Evolutionary conservation across 2,797 vertebrate species (phyloP).

Genomic region (Mormyrus hasselquistii): DNA sequence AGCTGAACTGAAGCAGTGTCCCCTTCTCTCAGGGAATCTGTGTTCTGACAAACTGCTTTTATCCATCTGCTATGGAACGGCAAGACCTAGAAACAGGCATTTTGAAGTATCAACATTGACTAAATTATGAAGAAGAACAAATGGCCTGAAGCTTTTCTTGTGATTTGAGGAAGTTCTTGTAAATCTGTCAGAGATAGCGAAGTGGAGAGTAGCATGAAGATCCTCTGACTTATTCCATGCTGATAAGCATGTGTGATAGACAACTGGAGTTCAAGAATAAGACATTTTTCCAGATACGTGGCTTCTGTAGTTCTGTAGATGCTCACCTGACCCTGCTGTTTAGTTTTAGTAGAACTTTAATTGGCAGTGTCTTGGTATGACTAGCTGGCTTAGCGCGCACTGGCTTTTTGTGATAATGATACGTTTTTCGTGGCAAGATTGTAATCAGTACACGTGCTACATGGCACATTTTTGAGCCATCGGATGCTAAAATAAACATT

Average conservation of each 20-base stretch:
- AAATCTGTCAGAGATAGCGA: not conserved
- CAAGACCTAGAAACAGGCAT: not conserved
- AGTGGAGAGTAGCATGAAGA: not conserved
- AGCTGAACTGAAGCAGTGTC: not conserved
- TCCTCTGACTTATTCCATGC: not conserved
- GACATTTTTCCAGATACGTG: not conserved
- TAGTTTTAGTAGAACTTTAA: conserved; percentile 4
- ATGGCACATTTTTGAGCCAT: not conserved
- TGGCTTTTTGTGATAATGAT: conserved; percentile 18
- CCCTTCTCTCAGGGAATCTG: not conserved
- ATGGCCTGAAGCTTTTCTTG: not conserved
- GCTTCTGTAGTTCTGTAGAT: not conserved
- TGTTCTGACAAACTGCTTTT: not conserved
- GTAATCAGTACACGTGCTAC: no score
- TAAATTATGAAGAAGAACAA: not conserved
- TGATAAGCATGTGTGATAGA: not conserved
- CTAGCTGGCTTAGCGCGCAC: not conserved
- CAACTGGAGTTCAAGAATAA: not conserved
- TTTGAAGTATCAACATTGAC: not conserved
- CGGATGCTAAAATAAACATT: not conserved
- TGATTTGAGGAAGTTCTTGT: not conserved
- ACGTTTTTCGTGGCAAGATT: conserved; percentile 9
- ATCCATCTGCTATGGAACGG: not conserved
- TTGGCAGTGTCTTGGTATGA: not conserved
- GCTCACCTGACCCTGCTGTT: not conserved